Conservation (phyloP, 1,140 invertebrate genomes). For the Hylyphantes graminicola region DNA sequence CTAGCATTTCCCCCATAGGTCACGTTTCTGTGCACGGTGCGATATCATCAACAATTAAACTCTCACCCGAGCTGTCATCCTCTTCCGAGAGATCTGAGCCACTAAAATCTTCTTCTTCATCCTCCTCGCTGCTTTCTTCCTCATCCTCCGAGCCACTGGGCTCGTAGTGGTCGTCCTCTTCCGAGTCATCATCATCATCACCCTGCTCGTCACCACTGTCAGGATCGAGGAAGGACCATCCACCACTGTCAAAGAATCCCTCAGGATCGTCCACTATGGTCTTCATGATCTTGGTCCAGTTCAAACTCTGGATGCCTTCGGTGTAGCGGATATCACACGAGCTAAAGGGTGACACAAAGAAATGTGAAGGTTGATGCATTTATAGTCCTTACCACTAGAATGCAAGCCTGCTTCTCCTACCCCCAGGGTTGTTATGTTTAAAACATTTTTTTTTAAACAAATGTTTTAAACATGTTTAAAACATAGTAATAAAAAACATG, state of each 20-base stretch:
- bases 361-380: no score
- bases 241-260: slow-evolving; percentile 97
- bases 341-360: slow-evolving; percentile 68
- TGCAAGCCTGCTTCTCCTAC: no score
- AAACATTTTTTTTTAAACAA: no score
- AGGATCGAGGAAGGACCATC: slow-evolving; percentile 98
- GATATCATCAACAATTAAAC: not conserved
- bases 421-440: no score
- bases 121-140: slow-evolving; percentile 63
- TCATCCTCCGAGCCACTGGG: slow-evolving; percentile 67
- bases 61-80: slow-evolving; percentile 48
- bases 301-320: slow-evolving; percentile 97
- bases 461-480: no score
- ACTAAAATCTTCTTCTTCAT: slow-evolving; percentile 64
- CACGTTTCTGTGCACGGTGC: no score
- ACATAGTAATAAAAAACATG: no score
- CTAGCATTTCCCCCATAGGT: no score
- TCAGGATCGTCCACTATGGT: slow-evolving; percentile 99
- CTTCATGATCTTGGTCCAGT: slow-evolving; percentile 99
- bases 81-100: slow-evolving; percentile 64
- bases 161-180: slow-evolving; percentile 75
- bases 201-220: slow-evolving; percentile 85
- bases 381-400: no score
- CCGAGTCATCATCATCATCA: slow-evolving; percentile 72
- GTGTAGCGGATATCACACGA: slow-evolving; percentile 98